phyloP scores from a whole-genome alignment of 1,140 invertebrate species.

The Orius insidiosus region DNA sequence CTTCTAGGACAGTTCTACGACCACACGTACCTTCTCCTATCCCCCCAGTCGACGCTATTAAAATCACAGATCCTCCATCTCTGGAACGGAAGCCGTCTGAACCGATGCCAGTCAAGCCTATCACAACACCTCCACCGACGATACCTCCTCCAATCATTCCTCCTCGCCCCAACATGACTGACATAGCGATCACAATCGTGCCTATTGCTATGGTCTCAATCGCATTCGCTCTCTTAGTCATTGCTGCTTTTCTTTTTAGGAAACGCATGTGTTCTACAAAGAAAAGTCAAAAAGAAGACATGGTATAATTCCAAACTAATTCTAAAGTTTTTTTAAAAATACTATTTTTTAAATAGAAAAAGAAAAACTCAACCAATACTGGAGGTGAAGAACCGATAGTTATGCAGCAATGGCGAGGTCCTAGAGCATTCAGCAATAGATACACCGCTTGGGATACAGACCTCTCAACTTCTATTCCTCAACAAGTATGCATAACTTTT shows the following conservation, averaged over 20 bases:
- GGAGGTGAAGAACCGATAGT: conserved; percentile 38
- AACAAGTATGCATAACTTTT: conserved; percentile 9
- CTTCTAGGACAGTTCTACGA: conserved; percentile 18
- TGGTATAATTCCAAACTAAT: conserved; percentile 25
- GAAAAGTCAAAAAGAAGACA: conserved; percentile 31
- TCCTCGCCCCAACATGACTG: conserved; percentile 23
- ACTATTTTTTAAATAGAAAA: neutral
- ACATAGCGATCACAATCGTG: conserved; percentile 35
- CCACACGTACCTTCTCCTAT: conserved; percentile 10
- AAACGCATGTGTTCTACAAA: conserved; percentile 34
- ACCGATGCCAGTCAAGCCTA: neutral
- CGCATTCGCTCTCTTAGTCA: conserved; percentile 24
- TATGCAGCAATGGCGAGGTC: conserved; percentile 54
- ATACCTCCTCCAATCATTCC: conserved; percentile 7
- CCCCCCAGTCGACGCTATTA: neutral
- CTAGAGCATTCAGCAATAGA: conserved; percentile 54
- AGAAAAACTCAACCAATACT: conserved; percentile 26
- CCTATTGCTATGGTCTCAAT: conserved; percentile 38
- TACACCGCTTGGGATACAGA: conserved; percentile 63
- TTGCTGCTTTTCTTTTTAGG: conserved; percentile 34
- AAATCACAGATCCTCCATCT: neutral
- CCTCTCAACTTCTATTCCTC: conserved; percentile 15
- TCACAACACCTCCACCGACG: conserved; percentile 4
- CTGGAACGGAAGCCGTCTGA: neutral
- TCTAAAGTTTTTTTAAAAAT: neutral